Percentiles rank a stretch among this genome's conserved stretches.
These are phyloP conservation scores for Oreotrochilus melanogaster DNA, from an alignment of 2,113 vertebrate genomes.

Conservation along the genomic window DNA sequence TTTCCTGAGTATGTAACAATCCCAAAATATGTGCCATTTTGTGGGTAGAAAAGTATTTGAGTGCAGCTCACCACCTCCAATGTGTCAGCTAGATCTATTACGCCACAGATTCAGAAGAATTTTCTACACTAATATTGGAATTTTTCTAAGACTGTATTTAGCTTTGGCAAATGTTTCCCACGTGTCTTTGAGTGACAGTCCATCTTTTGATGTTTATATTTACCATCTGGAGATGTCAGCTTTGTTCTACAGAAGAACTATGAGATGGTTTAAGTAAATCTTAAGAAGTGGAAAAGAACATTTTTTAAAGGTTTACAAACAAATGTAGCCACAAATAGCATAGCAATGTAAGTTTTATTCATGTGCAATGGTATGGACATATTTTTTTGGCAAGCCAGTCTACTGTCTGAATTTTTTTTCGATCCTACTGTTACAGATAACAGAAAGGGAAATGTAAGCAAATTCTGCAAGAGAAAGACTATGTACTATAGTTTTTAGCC, in stretches of 20 bases:
- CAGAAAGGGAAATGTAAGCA: not conserved
- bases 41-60: conserved; percentile 26
- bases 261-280: conserved; percentile 4
- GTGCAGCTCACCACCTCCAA: not conserved
- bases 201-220: conserved; percentile 53
- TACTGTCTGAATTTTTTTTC: not conserved
- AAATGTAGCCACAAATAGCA: conserved; percentile 8
- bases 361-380: not conserved
- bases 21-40: not conserved
- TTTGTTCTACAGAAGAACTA: conserved; percentile 34
- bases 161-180: conserved; percentile 46
- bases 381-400: not conserved
- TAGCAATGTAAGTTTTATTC: not conserved
- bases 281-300: conserved; percentile 3
- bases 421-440: not conserved
- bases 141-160: conserved; percentile 14
- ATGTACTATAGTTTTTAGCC: not conserved
- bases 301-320: conserved; percentile 43
- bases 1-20: not conserved
- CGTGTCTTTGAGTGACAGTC: conserved; percentile 53
- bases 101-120: not conserved
- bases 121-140: conserved; percentile 6
- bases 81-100: conserved; percentile 15
- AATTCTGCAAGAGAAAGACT: not conserved
- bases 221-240: conserved; percentile 66